Evolutionary conservation across 2,888 invertebrate genomes (phyloP).

Genomic region (Diploptera punctata): DNA sequence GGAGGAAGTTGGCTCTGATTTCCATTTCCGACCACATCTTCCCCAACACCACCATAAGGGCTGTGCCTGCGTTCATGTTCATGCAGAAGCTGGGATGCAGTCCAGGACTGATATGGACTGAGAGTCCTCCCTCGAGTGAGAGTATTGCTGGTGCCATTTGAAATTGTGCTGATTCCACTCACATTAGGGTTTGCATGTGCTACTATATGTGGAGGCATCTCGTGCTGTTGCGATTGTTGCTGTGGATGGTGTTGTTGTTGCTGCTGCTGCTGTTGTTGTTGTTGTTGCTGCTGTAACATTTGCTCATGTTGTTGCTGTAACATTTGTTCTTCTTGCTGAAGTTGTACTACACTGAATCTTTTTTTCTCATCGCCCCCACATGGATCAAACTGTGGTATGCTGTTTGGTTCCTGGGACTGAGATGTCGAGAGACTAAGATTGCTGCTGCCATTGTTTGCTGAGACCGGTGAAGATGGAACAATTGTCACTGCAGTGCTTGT

Average conservation of each 20-base stretch:
- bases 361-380: conserved; percentile 57
- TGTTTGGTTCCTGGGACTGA: conserved; percentile 5
- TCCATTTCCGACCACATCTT: neutral
- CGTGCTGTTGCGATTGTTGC: conserved; percentile 45
- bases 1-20: conserved; percentile 51
- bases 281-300: conserved; percentile 56
- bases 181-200: conserved; percentile 42
- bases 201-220: conserved; percentile 46
- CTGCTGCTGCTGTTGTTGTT: conserved; percentile 50
- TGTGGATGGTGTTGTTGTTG: conserved; percentile 25
- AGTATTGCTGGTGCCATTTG: conserved; percentile 48
- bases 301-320: conserved; percentile 57
- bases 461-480: conserved; percentile 54
- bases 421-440: conserved; percentile 47
- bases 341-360: conserved; percentile 57
- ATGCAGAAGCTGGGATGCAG: conserved; percentile 64
- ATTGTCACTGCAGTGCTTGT: conserved; percentile 52
- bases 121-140: conserved; percentile 56
- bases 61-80: conserved; percentile 64
- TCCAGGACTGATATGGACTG: conserved; percentile 65
- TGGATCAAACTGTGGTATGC: conserved; percentile 47
- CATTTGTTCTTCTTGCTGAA: conserved; percentile 57
- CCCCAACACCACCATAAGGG: conserved; percentile 51
- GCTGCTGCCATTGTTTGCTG: conserved; percentile 44
- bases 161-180: conserved; percentile 38